Evolutionary conservation across 2,113 vertebrate species (phyloP), one percentile per base, ranked within the genome.

Genomic region (Anolis sagrei): DNA sequence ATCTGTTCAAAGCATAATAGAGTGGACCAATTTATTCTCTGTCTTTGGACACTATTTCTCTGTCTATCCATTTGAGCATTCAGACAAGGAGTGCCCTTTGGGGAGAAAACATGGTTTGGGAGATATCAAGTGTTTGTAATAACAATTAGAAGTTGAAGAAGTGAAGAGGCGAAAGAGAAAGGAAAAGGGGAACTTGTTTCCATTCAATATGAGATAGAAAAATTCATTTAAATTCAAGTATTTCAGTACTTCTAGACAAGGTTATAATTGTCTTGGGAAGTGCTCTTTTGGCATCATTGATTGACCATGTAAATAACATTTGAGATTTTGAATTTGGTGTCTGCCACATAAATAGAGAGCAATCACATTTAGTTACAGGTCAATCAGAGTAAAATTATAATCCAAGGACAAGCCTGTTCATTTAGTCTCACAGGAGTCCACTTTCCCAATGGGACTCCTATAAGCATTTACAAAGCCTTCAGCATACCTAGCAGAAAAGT

Each of bases 401-500:
- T 86, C 10, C 13, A 19, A 27, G 32, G 34, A 88, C 3, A 87
- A 74, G 13, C 44, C 48, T 87, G 93, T 86, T 70, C 21, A 82
- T 39, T 3, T 86, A 86, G 25, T 83, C 89, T 82, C 86, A 92
- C 90, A 90, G 83, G 75, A 89, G 36, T 84, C 89, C 91, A 79
- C 82, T 90, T 90, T 91, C 82, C 73, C 54, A 90, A 73, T 23
- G 88, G 88, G 82, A 80, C 16, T 82, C 90, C 68, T 61, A 91
- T 86, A 85, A 61, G 83, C 86, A 79, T 32, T 88, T 90, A 90
- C 18, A 88, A 19, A 81, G 32, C 81, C 79, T 89, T 89, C 89
- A 93, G 72, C 89, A 89, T 81, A 89, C 84, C 89, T 84, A 90
- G 82, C 29, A 62, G 54, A 76, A 19, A 39, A 92, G 36, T 91